phyloP scores from a whole-genome alignment of 2,113 vertebrate species.

The Ariopsis seemanni region DNA sequence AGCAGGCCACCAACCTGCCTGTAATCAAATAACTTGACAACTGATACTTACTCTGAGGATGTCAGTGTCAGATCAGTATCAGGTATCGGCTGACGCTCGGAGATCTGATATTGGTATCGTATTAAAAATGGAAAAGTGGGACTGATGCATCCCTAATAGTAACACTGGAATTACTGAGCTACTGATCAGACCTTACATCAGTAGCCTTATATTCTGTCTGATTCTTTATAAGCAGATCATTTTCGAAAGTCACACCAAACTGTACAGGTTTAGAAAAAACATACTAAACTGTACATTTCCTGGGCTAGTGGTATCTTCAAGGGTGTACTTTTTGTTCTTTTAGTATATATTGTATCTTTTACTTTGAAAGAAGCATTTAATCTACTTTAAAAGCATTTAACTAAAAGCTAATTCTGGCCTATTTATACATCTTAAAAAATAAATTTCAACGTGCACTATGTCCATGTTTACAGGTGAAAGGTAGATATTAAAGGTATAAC shows the following conservation, averaged over 20 bases:
- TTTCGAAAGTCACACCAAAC: background rate
- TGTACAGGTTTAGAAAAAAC: background rate
- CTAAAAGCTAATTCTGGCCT: background rate
- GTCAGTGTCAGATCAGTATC: background rate
- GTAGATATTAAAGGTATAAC: background rate
- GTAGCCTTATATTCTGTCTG: background rate
- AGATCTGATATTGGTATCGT: conserved; percentile 4
- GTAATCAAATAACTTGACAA: conserved; percentile 5
- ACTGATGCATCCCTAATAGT: background rate
- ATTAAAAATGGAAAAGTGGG: conserved; percentile 6
- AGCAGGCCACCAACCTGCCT: background rate
- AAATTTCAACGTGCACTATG: background rate
- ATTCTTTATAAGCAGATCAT: background rate
- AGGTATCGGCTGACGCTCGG: background rate
- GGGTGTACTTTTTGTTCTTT: background rate
- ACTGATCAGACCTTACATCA: background rate
- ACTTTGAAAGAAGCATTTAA: background rate
- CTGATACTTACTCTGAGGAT: background rate
- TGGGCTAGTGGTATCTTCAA: background rate
- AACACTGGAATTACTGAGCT: background rate
- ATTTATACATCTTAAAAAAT: background rate
- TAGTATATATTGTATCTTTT: background rate
- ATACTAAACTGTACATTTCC: background rate
- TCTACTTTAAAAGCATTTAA: background rate
- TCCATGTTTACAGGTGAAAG: background rate